A percentile compares a stretch with the other conserved stretches of the same genome.
Evolutionary conservation across 2,113 vertebrate species (phyloP).

Genomic region (Athene cunicularia): DNA sequence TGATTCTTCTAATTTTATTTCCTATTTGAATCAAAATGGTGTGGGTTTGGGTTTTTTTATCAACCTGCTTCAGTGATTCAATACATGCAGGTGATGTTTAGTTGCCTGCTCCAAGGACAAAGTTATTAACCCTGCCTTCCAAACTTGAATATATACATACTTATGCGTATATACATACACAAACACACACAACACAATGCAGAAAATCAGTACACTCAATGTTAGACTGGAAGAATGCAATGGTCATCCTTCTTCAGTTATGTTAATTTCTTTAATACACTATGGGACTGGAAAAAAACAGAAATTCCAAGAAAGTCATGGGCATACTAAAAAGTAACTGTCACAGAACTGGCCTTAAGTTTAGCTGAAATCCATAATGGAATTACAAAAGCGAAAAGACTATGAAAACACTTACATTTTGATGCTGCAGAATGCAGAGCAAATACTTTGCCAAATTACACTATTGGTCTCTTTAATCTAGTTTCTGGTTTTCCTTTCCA

Average conservation of each 20-base stretch:
- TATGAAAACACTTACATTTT: background rate
- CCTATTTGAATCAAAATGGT: background rate
- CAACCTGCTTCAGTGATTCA: background rate
- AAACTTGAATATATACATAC: background rate
- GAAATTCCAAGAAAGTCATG: background rate
- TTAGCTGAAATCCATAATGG: background rate
- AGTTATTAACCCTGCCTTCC: background rate
- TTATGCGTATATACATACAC: background rate
- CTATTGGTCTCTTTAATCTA: background rate
- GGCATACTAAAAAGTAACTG: background rate
- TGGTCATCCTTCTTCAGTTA: background rate
- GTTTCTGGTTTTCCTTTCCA: background rate
- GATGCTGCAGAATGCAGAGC: background rate
- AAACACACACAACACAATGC: background rate
- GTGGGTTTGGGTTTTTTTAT: background rate
- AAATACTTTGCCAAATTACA: background rate
- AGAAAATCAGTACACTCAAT: accelerated
- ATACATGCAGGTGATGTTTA: background rate
- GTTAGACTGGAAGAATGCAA: background rate
- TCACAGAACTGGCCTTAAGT: background rate
- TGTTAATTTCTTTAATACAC: background rate
- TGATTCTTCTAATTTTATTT: background rate
- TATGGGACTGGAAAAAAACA: background rate
- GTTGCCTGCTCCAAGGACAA: background rate
- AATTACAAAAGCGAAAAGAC: background rate